Evolutionary conservation across 2,113 vertebrate genomes (phyloP), one percentile per base, ranked within the genome.

Genomic region (Indicator indicator): DNA sequence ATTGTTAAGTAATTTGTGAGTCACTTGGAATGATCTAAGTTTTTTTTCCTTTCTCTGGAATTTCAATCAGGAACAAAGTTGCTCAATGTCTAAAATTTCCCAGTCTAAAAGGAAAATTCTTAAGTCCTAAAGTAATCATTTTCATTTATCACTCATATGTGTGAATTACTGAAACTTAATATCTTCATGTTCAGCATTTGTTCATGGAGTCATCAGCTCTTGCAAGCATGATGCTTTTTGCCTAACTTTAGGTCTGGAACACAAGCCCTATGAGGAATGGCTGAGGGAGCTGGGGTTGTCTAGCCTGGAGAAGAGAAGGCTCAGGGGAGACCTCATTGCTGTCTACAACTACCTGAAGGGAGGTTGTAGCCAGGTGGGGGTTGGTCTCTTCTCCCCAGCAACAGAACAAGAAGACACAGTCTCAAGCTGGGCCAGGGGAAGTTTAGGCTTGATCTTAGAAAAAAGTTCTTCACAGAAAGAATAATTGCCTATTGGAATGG

Each of bases 61-160:
- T 68, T 28, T 32, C 59, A 76, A 79, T 78, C 50, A 24, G 67
- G 40, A 89, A 52, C n/a, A 87, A 70, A 82, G 30, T 55, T 87
- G 63, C 85, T 70, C 75, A 85, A 30, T 27, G 60, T 62, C 70
- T 82, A 18, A 60, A 94, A 84, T 30, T 58, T 60, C 78, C 42
- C 40, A 11, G 40, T 63, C 59, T 36, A 40, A 89, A 94, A 85
- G 40, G 58, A 93, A 91, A 95, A 91, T 76, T 87, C 78, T 46
- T 40, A 65, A 58, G 12, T 48, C 50, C 63, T 93, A 76, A 91
- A 93, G 82, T 67, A 91, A 94, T 40, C 65, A 38, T 59, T 73
- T 44, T 89, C 30, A 59, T 73, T 83, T 89, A 76, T 67, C 44
- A 55, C 77, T 80, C 50, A 10, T 38, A 89, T 17, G 26, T 12